Conservation (phyloP, 1,140 invertebrate genomes). For the Zaprionus lachaisei region DNA sequence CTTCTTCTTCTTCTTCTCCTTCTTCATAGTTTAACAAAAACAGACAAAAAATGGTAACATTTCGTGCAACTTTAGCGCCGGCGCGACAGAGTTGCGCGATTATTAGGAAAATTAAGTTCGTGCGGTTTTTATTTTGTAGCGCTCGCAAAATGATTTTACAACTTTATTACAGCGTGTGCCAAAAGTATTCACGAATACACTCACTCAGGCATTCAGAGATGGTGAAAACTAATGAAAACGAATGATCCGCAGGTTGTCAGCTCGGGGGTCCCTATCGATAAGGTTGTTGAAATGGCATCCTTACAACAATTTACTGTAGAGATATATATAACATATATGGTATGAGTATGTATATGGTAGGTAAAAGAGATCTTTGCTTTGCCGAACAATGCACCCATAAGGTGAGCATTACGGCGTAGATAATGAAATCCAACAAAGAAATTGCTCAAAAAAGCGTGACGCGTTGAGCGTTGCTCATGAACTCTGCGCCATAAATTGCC, state of each 20-base stretch:
- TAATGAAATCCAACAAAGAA: slow-evolving; percentile 78
- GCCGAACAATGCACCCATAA: slow-evolving; percentile 68
- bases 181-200: slow-evolving; percentile 16
- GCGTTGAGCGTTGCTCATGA: slow-evolving; percentile 60
- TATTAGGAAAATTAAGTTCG: slow-evolving; percentile 46
- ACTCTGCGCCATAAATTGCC: slow-evolving; percentile 79
- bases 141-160: slow-evolving; percentile 36
- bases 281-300: not conserved
- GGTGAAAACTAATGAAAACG: slow-evolving; percentile 24
- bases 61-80: slow-evolving; percentile 39
- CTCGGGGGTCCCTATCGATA: not conserved
- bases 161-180: slow-evolving; percentile 21
- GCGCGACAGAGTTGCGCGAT: slow-evolving; percentile 30
- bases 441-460: slow-evolving; percentile 79
- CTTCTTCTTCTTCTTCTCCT: not conserved
- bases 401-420: slow-evolving; percentile 62
- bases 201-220: slow-evolving; percentile 2
- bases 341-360: not conserved
- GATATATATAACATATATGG: not conserved
- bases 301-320: not conserved
- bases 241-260: slow-evolving; percentile 1
- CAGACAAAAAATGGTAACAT: slow-evolving; percentile 19
- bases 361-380: slow-evolving; percentile 44
- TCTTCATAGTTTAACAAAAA: slow-evolving; percentile 40
- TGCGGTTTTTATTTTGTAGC: slow-evolving; percentile 21